A percentile compares a stretch with the other conserved stretches of the same genome.
phyloP scores from a whole-genome alignment of 1,140 invertebrate genomes.

The Drosophila carrolli region DNA sequence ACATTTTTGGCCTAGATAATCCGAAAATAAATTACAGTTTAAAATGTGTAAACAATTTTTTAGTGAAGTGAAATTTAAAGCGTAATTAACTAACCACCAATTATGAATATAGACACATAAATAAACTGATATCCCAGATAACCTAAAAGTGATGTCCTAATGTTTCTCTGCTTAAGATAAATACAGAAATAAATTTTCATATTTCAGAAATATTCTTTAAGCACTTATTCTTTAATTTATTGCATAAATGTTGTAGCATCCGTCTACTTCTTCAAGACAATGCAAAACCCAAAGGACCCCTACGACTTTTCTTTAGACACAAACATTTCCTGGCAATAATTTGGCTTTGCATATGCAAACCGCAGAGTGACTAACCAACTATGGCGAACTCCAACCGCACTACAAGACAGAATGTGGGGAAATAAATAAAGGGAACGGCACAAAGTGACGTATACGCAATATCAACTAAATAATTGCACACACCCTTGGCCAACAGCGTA shows the following conservation, averaged over 20 bases:
- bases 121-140: no score
- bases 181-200: not conserved
- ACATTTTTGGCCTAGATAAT: no score
- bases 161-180: not conserved
- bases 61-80: no score
- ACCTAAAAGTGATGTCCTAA: no score
- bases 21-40: no score
- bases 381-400: slow-evolving; percentile 12
- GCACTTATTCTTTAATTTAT: not conserved
- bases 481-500: slow-evolving; percentile 33
- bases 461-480: slow-evolving; percentile 66
- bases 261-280: not conserved
- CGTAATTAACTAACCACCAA: no score
- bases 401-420: slow-evolving; percentile 4
- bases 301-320: not conserved
- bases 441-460: slow-evolving; percentile 72
- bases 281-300: not conserved
- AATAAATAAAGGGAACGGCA: slow-evolving; percentile 42
- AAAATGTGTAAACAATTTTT: no score
- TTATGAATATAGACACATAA: no score
- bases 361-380: slow-evolving; percentile 25
- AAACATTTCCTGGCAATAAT: slow-evolving; percentile 24
- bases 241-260: not conserved
- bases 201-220: not conserved
- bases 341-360: slow-evolving; percentile 34